Conservation (phyloP, 1,140 invertebrate species). For the Drosophila ogumai region DNA sequence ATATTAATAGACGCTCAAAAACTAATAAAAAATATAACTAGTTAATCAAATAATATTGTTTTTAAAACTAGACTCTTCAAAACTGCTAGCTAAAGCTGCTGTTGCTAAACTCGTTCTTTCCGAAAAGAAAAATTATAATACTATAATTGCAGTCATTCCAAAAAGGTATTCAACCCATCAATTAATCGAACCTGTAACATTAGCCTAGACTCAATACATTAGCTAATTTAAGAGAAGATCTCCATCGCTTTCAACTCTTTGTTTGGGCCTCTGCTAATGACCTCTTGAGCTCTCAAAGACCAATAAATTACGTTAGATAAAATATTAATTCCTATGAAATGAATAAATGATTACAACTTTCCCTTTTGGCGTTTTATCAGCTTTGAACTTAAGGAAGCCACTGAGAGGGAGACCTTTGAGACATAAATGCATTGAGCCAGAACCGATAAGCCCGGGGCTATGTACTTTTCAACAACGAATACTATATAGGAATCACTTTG, state of each 20-base stretch:
- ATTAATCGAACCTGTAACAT: conserved; percentile 1
- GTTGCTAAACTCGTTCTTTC: not conserved
- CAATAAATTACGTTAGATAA: conserved; percentile 45
- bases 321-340: conserved; percentile 24
- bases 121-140: not conserved
- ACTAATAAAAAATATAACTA: not conserved
- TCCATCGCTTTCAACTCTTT: conserved; percentile 21
- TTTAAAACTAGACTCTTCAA: not conserved
- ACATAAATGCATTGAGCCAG: not conserved
- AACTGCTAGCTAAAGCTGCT: not conserved
- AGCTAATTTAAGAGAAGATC: not conserved
- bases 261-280: conserved; percentile 23
- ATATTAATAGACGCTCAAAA: not conserved
- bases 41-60: not conserved
- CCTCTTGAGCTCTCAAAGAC: conserved; percentile 19
- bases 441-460: conserved; percentile 19
- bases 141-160: not conserved
- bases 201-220: not conserved
- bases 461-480: not conserved
- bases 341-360: conserved; percentile 22
- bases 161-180: not conserved
- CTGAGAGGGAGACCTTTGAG: not conserved
- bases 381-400: conserved; percentile 12
- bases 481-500: not conserved
- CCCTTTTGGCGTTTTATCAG: conserved; percentile 30